Evolutionary conservation across 2,888 invertebrate species (phyloP), one percentile per base, ranked within the genome.

Genomic region (Thereva nobilitata): DNA sequence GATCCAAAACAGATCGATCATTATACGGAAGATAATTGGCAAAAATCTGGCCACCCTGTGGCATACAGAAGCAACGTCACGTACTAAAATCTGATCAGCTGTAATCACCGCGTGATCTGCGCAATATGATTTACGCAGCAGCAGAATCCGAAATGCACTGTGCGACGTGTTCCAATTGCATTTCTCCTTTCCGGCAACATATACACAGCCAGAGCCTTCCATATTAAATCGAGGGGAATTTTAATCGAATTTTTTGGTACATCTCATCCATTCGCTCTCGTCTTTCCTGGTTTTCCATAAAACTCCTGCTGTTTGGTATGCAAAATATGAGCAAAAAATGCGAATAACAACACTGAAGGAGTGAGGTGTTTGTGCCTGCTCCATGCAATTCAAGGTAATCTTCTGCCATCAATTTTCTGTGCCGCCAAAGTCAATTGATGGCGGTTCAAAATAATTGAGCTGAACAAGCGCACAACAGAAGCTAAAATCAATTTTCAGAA

Each of bases 51-150:
- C 35, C 52, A 40, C 41, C 35, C 4, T 41, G 35, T 42, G 35
- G 52, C 41, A 52, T 34, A 65, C 65, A 53, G 65, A 65, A 65
- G 65, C 65, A 56, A 55, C 37, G 49, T 65, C 65, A 65, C 65
- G 65, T 65, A 65, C 42, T 41, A 35, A 64, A 56, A 55, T 55
- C 45, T 55, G 65, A 65, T 65, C 56, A 65, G 55, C 34, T 45
- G 65, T 56, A 65, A 65, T 65, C 65, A 65, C 47, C 38, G 59
- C 40, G 55, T 55, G 55, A 54, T 40, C 37, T 49, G 64, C 54
- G 64, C 42, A 37, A 55, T 65, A 34, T 63, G 63, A 63, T 63
- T 52, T 23, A 23, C 23, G 23, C 23, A 63, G 40, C 50, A 52
- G 63, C 59, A 23, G 40, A 56, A 56, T 56, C 42, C 56, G 45